Evolutionary conservation across 2,113 vertebrate species (phyloP).

Genomic region (Oriolus oriolus): DNA sequence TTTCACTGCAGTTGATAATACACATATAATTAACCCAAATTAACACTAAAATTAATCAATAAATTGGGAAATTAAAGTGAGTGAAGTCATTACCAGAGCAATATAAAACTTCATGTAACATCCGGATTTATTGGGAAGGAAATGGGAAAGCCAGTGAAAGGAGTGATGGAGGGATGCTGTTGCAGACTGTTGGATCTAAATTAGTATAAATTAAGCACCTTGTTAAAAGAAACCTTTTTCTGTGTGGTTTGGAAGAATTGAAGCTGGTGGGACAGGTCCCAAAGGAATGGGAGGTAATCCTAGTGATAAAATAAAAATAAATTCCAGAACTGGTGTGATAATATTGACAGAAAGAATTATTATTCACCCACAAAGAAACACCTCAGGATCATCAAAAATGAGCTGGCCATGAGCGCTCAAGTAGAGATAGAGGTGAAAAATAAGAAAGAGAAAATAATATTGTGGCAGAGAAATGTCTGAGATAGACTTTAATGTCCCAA

Average conservation of each 20-base stretch:
- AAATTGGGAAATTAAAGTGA: neutral
- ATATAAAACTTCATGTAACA: neutral
- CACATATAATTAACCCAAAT: neutral
- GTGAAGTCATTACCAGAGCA: neutral
- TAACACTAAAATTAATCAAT: neutral
- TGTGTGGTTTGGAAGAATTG: neutral
- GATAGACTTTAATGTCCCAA: neutral
- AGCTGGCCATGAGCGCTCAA: neutral
- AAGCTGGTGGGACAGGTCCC: neutral
- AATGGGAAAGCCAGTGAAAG: neutral
- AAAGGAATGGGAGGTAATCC: neutral
- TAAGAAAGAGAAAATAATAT: neutral
- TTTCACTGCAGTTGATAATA: neutral
- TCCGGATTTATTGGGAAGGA: neutral
- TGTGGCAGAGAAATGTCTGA: neutral
- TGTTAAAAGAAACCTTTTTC: neutral
- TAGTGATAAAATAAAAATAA: neutral
- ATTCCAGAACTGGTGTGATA: neutral
- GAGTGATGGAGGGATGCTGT: neutral
- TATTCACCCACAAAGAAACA: neutral
- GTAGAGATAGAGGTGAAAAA: neutral
- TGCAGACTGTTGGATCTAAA: neutral
- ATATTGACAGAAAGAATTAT: neutral
- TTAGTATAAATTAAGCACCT: neutral
- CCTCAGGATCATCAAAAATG: neutral